Evolutionary conservation across 2,797 vertebrate genomes (phyloP).

Genomic region (Semotilus atromaculatus): DNA sequence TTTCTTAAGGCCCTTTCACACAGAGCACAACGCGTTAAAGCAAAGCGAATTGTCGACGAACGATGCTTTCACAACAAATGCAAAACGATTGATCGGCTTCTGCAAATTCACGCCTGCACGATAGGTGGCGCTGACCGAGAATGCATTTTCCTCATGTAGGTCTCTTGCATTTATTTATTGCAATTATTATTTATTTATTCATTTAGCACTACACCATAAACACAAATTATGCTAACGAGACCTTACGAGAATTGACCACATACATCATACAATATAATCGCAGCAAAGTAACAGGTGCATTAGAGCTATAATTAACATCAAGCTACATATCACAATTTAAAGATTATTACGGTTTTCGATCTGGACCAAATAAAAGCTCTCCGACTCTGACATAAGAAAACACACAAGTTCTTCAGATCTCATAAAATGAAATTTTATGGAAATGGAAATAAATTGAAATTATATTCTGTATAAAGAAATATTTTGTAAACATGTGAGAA

Average conservation of each 20-base stretch:
- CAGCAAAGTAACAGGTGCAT: not conserved
- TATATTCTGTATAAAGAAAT: no score
- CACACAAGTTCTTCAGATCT: no score
- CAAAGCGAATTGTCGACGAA: not conserved
- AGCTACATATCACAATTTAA: not conserved
- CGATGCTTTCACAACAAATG: not conserved
- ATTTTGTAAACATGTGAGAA: no score
- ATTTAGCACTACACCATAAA: not conserved
- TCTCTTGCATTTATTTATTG: not conserved
- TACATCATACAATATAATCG: not conserved
- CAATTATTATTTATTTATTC: no score
- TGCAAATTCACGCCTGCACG: not conserved
- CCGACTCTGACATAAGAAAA: no score
- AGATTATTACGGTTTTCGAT: no score
- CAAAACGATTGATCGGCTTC: not conserved
- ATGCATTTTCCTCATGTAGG: not conserved
- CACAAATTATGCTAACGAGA: not conserved
- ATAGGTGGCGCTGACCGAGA: not conserved
- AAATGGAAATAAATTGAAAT: no score
- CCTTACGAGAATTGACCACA: not conserved
- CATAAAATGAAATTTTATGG: no score
- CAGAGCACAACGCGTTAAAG: not conserved
- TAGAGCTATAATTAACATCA: not conserved
- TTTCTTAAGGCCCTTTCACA: slow-evolving; percentile 28
- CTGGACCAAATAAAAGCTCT: no score